phyloP scores from a whole-genome alignment of 2,113 vertebrate genomes.

The Rhinopomastus cyanomelas region DNA sequence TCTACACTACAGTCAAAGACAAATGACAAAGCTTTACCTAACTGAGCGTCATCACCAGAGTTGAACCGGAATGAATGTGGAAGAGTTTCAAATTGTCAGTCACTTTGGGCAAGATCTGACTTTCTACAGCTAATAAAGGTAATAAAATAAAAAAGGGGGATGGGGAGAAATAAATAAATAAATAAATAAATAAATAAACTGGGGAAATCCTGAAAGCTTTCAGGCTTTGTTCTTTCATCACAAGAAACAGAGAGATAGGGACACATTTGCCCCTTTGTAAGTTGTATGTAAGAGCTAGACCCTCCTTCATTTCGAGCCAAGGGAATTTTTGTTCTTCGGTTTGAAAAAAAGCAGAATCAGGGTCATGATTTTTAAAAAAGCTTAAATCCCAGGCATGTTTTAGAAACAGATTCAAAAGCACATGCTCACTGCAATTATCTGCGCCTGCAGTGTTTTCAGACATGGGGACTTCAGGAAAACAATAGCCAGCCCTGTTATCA shows the following conservation, averaged over 20 bases:
- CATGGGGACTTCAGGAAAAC: conserved; percentile 62
- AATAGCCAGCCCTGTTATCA: conserved; percentile 58
- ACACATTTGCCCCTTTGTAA: background rate
- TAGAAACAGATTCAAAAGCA: conserved; percentile 57
- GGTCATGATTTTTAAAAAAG: conserved; percentile 39
- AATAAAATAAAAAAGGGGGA: background rate
- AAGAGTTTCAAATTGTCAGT: background rate
- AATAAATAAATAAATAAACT: background rate
- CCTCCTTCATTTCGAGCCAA: conserved; percentile 4
- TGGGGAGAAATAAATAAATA: background rate
- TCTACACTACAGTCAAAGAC: background rate
- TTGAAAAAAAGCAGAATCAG: conserved; percentile 40
- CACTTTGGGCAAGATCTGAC: background rate
- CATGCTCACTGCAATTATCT: conserved; percentile 52
- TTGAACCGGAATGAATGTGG: background rate
- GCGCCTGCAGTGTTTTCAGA: conserved; percentile 35
- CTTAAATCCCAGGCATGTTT: conserved; percentile 49
- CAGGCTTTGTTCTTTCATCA: conserved; percentile 11
- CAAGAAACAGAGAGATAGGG: background rate
- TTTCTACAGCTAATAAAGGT: background rate
- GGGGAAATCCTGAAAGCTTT: background rate
- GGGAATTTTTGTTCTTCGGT: conserved; percentile 27
- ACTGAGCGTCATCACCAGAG: background rate
- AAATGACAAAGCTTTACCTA: background rate
- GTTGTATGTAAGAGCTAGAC: background rate